A percentile compares a stretch with the other conserved stretches of the same genome.
These are phyloP conservation scores for Gerris buenoi DNA, from an alignment of 1,140 invertebrate species.

Conservation along the genomic window DNA sequence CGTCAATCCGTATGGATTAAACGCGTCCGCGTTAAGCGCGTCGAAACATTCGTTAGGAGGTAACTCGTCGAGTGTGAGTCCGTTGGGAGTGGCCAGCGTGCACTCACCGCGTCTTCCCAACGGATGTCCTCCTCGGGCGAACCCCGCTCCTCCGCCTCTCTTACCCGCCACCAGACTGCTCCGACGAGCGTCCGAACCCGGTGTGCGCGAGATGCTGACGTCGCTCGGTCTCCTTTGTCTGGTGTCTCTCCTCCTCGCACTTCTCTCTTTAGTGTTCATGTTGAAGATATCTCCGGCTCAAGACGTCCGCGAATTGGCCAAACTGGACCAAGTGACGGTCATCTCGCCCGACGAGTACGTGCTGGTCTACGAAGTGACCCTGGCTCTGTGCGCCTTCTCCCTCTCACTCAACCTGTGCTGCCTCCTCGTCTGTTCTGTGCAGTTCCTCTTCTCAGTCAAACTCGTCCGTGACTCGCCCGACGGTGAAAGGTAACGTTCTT, in stretches of 20 bases:
- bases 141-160: constrained; percentile 21
- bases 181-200: constrained; percentile 28
- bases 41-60: constrained; percentile 59
- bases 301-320: constrained; percentile 36
- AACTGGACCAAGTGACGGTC: constrained; percentile 36
- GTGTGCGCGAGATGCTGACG: constrained; percentile 64
- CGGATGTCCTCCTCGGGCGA: constrained; percentile 27
- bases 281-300: constrained; percentile 61
- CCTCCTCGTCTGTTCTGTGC: constrained; percentile 79
- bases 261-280: constrained; percentile 69
- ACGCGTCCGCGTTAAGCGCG: constrained; percentile 47
- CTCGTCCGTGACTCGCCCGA: constrained; percentile 59
- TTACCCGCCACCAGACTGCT: constrained; percentile 10
- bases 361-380: constrained; percentile 76
- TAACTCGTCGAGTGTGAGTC: constrained; percentile 36
- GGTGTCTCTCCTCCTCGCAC: constrained; percentile 62
- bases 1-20: constrained; percentile 34
- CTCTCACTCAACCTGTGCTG: constrained; percentile 77
- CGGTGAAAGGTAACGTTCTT: constrained; percentile 32
- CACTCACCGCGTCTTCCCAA: constrained; percentile 22
- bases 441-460: constrained; percentile 85
- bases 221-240: constrained; percentile 71
- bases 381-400: constrained; percentile 73
- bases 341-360: constrained; percentile 59
- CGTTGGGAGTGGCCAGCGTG: constrained; percentile 24